phyloP scores from a whole-genome alignment of 2,888 invertebrate species.

The Limulus polyphemus region DNA sequence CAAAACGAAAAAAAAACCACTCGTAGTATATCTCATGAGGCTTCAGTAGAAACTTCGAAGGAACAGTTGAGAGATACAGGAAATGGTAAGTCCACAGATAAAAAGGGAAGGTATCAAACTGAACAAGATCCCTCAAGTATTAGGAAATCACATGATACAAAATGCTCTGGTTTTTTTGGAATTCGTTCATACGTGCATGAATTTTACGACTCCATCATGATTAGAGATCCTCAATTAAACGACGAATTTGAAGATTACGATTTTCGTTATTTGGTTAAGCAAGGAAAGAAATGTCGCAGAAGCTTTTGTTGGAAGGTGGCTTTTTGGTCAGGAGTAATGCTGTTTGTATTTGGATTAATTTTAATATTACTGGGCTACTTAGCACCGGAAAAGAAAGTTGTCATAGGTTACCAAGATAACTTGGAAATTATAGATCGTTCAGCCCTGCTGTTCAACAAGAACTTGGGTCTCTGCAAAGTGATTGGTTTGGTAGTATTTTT shows the following conservation, averaged over 20 bases:
- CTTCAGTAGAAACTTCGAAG: too few relatives aligned
- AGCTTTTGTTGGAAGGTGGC: slow-evolving; percentile 9
- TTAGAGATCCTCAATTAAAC: slow-evolving; percentile 24
- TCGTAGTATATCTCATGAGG: too few relatives aligned
- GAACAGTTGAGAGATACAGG: too few relatives aligned
- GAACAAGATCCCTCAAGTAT: not conserved
- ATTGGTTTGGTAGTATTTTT: slow-evolving; percentile 42
- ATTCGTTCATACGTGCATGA: slow-evolving; percentile 43
- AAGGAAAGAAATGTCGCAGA: slow-evolving; percentile 5
- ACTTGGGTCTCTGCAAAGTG: slow-evolving; percentile 40
- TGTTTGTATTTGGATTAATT: slow-evolving; percentile 39
- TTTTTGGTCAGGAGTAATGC: slow-evolving; percentile 38
- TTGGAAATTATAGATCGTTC: slow-evolving; percentile 36
- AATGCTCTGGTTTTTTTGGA: slow-evolving; percentile 38
- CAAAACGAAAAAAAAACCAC: too few relatives aligned
- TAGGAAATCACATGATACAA: not conserved
- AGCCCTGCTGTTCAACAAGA: slow-evolving; percentile 39
- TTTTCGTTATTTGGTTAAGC: slow-evolving; percentile 35
- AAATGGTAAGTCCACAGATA: too few relatives aligned
- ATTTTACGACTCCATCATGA: slow-evolving; percentile 38
- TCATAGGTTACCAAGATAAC: slow-evolving; percentile 35
- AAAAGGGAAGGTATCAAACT: not conserved
- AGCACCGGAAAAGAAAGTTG: slow-evolving; percentile 37
- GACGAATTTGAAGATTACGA: slow-evolving; percentile 35
- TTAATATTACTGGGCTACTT: slow-evolving; percentile 42